phyloP scores from a whole-genome alignment of 2,888 invertebrate genomes.

The Ashinkailepas kermadecensis region DNA sequence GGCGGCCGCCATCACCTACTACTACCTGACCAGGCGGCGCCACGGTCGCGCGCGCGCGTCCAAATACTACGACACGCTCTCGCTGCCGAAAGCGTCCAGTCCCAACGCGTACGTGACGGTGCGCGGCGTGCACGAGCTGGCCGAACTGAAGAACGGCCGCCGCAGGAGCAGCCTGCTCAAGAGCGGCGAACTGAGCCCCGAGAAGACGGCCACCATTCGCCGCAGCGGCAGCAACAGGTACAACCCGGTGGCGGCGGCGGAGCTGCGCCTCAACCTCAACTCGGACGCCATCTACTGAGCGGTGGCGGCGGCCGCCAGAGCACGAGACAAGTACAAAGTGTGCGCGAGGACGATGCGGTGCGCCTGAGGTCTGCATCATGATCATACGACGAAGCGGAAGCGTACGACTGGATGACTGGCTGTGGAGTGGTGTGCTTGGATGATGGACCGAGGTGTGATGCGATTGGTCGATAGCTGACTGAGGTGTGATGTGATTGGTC shows the following conservation, averaged over 20 bases:
- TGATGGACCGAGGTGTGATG: no score
- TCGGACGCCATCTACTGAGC: conserved; percentile 45
- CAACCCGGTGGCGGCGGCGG: conserved; percentile 4
- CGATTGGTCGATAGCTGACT: no score
- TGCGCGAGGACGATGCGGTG: neutral
- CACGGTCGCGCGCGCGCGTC: conserved; percentile 50
- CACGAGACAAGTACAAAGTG: neutral
- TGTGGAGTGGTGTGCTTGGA: no score
- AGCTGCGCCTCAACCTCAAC: conserved; percentile 47
- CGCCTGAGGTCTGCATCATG: neutral
- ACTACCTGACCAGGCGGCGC: conserved; percentile 44
- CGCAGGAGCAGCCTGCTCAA: conserved; percentile 28
- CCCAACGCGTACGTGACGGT: conserved; percentile 36
- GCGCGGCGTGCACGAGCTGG: conserved; percentile 37
- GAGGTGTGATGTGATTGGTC: no score
- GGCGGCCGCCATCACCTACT: conserved; percentile 45
- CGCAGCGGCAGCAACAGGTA: conserved; percentile 59
- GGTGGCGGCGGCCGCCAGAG: neutral
- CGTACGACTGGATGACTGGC: no score
- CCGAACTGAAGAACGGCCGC: conserved; percentile 22
- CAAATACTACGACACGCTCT: conserved; percentile 66
- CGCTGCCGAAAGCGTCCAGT: conserved; percentile 38
- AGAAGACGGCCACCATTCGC: conserved; percentile 61
- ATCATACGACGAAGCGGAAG: no score
- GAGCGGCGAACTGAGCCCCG: conserved; percentile 27